Base-by-base conservation (phyloP, 2,888 invertebrate species). In the Phasia obesa region DNA sequence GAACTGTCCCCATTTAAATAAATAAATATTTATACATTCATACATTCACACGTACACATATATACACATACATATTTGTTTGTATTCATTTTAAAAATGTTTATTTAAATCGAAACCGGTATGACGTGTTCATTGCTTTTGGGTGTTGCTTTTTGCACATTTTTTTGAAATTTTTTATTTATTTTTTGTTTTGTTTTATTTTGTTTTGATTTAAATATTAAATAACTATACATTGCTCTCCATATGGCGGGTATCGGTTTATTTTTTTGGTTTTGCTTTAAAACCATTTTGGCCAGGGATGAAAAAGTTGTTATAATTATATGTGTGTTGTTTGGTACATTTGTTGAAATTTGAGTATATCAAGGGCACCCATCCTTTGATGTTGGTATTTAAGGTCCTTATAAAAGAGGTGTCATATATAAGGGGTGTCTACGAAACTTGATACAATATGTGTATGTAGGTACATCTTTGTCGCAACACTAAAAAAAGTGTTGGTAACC, bases 71-170 rank as follows among this genome's bases (percentile, higher is more conserved):
- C 27, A 31, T 21, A 53, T 73, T 65, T 19, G 7, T 9, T 49
- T 64, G 27, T 23, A 21, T 55, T n/a, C 55, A 19, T 6, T 27
- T 27, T 3, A 27, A 35, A 44, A 74, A 55, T 74, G 64, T 47
- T 15, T 81, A 73, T 55, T 73, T 73, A 81, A 81, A 77, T 57
- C 49, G 62, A 81, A 81, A 81, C 81, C 81, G 76, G 81, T 81
- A 81, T 81, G 77, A 81, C 81, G 81, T 77, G 81, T 77, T 73
- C 60, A 57, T 49, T 38, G 60, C 55, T 62, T 71, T 67, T 60
- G 71, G 67, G 25, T 73, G 55, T 64, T 60, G 42, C 23, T 19
- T 73, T 70, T 69, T 38, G 25, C 55, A 44, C 27, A 55, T 11
- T 31, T n/a, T n/a, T n/a, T n/a, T n/a, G n/a, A n/a, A n/a, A n/a